phyloP scores from a whole-genome alignment of 2,888 invertebrate species.

The Callyntrura sp. region DNA sequence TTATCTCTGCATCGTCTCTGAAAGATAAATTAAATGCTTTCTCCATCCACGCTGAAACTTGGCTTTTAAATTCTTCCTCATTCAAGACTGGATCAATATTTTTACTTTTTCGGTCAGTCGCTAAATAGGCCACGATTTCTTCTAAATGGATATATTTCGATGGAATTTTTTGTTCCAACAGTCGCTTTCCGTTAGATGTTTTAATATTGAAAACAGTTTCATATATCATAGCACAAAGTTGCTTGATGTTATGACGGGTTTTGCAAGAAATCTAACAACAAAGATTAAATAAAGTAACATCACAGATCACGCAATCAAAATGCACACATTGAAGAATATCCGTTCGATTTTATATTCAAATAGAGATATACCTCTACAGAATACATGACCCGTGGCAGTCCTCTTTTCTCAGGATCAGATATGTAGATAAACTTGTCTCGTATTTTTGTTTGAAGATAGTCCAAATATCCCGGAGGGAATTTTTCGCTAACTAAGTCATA shows the following conservation, averaged over 20 bases:
- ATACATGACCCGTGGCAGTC: conserved; percentile 96
- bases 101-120: conserved; percentile 88
- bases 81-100: conserved; percentile 91
- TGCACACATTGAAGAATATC: no score
- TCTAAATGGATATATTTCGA: conserved; percentile 98
- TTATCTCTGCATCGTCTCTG: conserved; percentile 84
- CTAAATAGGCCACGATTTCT: conserved; percentile 94
- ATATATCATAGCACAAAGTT: conserved; percentile 96
- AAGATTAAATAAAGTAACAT: background rate
- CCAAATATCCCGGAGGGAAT: conserved; percentile 87
- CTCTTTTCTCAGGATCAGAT: conserved; percentile 98
- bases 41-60: conserved; percentile 84
- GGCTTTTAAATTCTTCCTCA: conserved; percentile 91
- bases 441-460: conserved; percentile 95
- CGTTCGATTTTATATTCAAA: no score
- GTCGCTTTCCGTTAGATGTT: conserved; percentile 95
- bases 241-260: conserved; percentile 94
- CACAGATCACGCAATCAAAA: no score
- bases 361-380: conserved; percentile 91
- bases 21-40: conserved; percentile 83
- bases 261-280: conserved; percentile 87
- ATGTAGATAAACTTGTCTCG: conserved; percentile 95
- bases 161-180: conserved; percentile 97
- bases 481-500: conserved; percentile 93
- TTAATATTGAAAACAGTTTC: conserved; percentile 96